A percentile compares a stretch with the other conserved stretches of the same genome.
These are phyloP conservation scores for Xestia c-nigrum DNA, from an alignment of 2,888 invertebrate genomes.

Conservation along the genomic window DNA sequence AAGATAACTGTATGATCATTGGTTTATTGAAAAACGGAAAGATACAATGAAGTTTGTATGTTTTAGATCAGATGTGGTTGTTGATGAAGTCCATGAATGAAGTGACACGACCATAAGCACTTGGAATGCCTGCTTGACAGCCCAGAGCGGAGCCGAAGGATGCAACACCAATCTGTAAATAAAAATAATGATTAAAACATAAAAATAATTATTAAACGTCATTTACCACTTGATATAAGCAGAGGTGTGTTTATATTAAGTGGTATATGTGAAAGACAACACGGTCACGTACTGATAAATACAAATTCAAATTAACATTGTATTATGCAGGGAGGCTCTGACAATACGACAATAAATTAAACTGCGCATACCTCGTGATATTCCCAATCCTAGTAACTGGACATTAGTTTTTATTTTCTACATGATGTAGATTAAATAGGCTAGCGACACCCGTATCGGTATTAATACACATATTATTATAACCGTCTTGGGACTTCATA, in stretches of 20 bases:
- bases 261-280: background rate
- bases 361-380: too few species aligned
- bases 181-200: background rate
- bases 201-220: background rate
- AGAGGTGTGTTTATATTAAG: background rate
- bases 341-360: too few species aligned
- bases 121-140: slow-evolving; percentile 67
- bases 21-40: slow-evolving; percentile 19
- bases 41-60: background rate
- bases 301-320: background rate
- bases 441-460: too few species aligned
- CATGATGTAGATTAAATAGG: too few species aligned
- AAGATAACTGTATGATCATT: background rate
- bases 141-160: slow-evolving; percentile 72
- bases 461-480: too few species aligned
- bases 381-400: too few species aligned
- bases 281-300: background rate
- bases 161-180: slow-evolving; percentile 74
- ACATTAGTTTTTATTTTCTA: too few species aligned
- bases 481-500: too few species aligned
- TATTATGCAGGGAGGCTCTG: background rate
- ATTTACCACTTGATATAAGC: background rate
- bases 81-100: slow-evolving; percentile 70
- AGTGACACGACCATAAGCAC: slow-evolving; percentile 72
- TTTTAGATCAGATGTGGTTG: slow-evolving; percentile 5